A percentile compares a stretch with the other conserved stretches of the same genome.
Evolutionary conservation across 2,888 invertebrate genomes (phyloP).

Genomic region (Pilophorus perplexus): DNA sequence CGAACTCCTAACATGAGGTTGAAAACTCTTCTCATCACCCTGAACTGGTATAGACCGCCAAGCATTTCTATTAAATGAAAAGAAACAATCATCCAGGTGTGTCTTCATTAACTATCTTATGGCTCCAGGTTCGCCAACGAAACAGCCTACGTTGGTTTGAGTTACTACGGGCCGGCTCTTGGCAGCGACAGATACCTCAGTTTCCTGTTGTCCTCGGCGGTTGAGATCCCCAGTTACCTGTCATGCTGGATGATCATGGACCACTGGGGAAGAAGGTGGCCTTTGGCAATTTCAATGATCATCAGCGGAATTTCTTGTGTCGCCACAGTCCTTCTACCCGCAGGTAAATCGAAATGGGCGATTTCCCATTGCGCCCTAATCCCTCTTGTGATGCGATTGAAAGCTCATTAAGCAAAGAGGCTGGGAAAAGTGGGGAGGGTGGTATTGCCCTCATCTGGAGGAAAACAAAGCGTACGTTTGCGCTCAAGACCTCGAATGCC

Average conservation of each 20-base stretch:
- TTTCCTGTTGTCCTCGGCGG: slow-evolving; percentile 80
- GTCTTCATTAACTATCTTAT: no score
- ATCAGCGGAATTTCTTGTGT: slow-evolving; percentile 81
- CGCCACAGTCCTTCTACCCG: slow-evolving; percentile 76
- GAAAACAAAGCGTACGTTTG: no score
- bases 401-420: no score
- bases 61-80: no score
- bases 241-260: slow-evolving; percentile 88
- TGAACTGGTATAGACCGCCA: slow-evolving; percentile 66
- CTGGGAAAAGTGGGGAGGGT: no score
- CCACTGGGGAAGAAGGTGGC: slow-evolving; percentile 83
- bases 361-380: background rate
- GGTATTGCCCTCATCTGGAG: no score
- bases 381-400: no score
- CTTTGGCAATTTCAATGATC: slow-evolving; percentile 80
- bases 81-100: no score
- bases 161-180: slow-evolving; percentile 85
- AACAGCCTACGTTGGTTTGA: slow-evolving; percentile 86
- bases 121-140: slow-evolving; percentile 83
- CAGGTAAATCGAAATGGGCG: slow-evolving; percentile 57
- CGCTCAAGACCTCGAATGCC: no score
- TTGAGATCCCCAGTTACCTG: slow-evolving; percentile 85
- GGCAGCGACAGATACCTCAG: slow-evolving; percentile 86
- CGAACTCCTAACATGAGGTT: slow-evolving; percentile 85
- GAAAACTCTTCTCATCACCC: slow-evolving; percentile 79